Percentiles rank a stretch among this genome's conserved stretches.
Evolutionary conservation across 2,888 invertebrate genomes (phyloP).

Genomic region (Chaitophorus viminalis): DNA sequence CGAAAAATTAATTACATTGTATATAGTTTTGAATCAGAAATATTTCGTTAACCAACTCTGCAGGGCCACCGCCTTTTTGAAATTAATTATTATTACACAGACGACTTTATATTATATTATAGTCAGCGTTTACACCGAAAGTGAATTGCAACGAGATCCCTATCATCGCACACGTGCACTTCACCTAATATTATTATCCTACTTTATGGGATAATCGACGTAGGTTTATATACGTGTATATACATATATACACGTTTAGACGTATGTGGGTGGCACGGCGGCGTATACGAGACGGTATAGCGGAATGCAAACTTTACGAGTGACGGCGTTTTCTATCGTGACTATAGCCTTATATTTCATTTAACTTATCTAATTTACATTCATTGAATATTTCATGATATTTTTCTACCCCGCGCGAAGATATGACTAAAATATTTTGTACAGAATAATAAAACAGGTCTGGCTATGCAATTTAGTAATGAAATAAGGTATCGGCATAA

Average conservation of each 20-base stretch:
- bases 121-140: conserved; percentile 40
- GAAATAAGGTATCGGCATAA: not conserved
- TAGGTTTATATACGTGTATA: not conserved
- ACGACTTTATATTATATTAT: not conserved
- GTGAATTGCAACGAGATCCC: not conserved
- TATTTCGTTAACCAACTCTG: conserved; percentile 34
- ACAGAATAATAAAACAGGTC: conserved; percentile 7
- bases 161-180: not conserved
- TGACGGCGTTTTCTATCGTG: not conserved
- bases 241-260: too few species aligned
- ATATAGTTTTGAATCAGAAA: conserved; percentile 1
- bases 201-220: not conserved
- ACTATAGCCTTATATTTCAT: not conserved
- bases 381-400: not conserved
- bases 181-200: not conserved
- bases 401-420: not conserved
- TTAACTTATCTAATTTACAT: not conserved
- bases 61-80: conserved; percentile 45
- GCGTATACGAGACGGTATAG: not conserved
- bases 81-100: conserved; percentile 29
- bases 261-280: too few species aligned
- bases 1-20: conserved; percentile 57
- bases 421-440: not conserved
- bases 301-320: not conserved
- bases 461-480: not conserved